Percentiles rank a stretch among this genome's conserved stretches.
Evolutionary conservation across 1,140 invertebrate genomes (phyloP).

Genomic region (Trichoplusia ni): DNA sequence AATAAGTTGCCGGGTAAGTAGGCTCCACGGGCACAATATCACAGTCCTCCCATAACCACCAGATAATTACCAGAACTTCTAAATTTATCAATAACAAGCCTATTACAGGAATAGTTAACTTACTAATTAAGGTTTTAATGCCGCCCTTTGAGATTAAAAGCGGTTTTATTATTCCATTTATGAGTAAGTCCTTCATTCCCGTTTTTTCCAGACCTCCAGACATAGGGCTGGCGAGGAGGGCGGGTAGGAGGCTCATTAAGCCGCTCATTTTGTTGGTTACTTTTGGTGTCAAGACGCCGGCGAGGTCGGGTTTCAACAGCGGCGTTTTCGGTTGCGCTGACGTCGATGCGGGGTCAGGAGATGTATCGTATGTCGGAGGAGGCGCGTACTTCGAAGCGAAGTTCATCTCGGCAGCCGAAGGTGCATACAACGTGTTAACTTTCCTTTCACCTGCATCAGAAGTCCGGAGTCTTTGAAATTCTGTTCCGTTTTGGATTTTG

Average conservation of each 20-base stretch:
- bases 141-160: constrained; percentile 58
- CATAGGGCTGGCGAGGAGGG: constrained; percentile 54
- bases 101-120: constrained; percentile 65
- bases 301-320: constrained; percentile 33
- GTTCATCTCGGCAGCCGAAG: constrained; percentile 27
- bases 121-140: constrained; percentile 68
- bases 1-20: constrained; percentile 18
- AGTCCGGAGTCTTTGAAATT: constrained; percentile 18
- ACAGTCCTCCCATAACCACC: constrained; percentile 78
- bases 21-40: constrained; percentile 20
- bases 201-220: constrained; percentile 48
- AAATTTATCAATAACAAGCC: constrained; percentile 68
- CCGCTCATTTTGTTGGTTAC: constrained; percentile 57
- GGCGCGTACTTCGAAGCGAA: constrained; percentile 25
- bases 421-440: constrained; percentile 5
- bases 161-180: constrained; percentile 66
- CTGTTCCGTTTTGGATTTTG: constrained; percentile 25
- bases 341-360: constrained; percentile 2
- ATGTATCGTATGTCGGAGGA: neutral
- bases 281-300: constrained; percentile 53
- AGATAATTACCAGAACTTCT: constrained; percentile 66
- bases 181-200: constrained; percentile 64
- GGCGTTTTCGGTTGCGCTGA: constrained; percentile 33
- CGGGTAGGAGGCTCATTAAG: constrained; percentile 54
- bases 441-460: constrained; percentile 23